phyloP scores from a whole-genome alignment of 1,140 invertebrate genomes.

The Notospermus geniculatus region DNA sequence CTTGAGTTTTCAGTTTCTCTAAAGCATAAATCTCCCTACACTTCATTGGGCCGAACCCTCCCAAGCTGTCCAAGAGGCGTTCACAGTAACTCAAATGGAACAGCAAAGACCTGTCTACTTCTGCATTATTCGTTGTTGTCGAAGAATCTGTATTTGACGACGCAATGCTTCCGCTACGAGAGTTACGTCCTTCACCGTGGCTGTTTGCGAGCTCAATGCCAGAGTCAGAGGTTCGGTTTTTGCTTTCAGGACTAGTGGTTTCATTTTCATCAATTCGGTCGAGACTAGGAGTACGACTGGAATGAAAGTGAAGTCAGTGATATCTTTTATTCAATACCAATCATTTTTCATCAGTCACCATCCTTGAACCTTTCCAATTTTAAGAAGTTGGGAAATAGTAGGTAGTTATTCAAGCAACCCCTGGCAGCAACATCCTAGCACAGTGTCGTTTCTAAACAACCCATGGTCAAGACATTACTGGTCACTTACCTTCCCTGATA shows the following conservation, averaged over 20 bases:
- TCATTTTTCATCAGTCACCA: too few species aligned
- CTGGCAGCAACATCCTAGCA: too few species aligned
- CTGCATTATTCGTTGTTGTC: conserved; percentile 53
- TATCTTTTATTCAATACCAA: too few species aligned
- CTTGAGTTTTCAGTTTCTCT: conserved; percentile 55
- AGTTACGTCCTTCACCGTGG: conserved; percentile 40
- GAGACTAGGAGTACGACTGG: too few species aligned
- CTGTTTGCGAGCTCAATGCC: conserved; percentile 55
- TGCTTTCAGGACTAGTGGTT: conserved; percentile 46
- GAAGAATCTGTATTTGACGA: conserved; percentile 47
- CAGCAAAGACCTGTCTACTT: conserved; percentile 55
- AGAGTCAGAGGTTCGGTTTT: conserved; percentile 55
- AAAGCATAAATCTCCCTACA: conserved; percentile 56
- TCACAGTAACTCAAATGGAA: conserved; percentile 57
- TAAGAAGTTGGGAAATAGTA: too few species aligned
- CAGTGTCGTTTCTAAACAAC: too few species aligned
- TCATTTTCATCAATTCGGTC: too few species aligned
- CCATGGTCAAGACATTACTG: too few species aligned
- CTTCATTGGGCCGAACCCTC: conserved; percentile 60
- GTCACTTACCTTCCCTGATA: not conserved
- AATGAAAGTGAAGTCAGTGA: too few species aligned
- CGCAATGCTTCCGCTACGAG: conserved; percentile 30
- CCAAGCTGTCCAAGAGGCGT: conserved; percentile 57
- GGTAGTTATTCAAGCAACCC: too few species aligned
- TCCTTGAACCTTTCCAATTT: too few species aligned